Conservation (phyloP, 64 coral and sea anemone species). For the Pachyseris speciosa region DNA sequence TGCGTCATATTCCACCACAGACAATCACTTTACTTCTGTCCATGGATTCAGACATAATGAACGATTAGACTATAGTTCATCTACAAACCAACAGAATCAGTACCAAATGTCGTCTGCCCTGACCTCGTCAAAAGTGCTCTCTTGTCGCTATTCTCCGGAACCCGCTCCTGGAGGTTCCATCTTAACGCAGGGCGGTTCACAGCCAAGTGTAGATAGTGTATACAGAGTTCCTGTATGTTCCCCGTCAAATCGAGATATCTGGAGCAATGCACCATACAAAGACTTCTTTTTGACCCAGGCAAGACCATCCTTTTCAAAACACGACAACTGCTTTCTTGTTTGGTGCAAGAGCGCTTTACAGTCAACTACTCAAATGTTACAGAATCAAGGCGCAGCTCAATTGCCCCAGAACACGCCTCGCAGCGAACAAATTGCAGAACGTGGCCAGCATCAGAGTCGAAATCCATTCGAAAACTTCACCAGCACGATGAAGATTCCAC, state of each 20-base stretch:
- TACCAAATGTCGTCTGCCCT: not conserved
- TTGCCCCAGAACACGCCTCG: not conserved
- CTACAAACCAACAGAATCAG: not conserved
- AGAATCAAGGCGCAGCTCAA: not conserved
- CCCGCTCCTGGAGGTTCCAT: not conserved
- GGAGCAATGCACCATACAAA: not conserved
- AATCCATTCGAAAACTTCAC: not conserved
- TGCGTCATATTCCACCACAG: too few species aligned
- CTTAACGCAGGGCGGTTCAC: not conserved
- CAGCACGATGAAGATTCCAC: conserved; percentile 8
- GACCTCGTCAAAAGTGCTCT: not conserved
- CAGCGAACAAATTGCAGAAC: not conserved
- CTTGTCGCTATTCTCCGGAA: not conserved
- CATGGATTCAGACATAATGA: not conserved
- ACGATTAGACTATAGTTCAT: not conserved
- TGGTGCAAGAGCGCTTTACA: not conserved
- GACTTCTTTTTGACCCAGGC: not conserved
- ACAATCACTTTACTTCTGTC: not conserved
- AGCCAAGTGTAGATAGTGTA: not conserved
- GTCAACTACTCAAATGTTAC: not conserved
- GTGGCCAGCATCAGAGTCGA: not conserved
- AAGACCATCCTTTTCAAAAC: not conserved
- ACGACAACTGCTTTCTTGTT: not conserved
- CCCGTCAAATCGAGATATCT: not conserved
- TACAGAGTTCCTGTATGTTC: too few species aligned